A percentile compares a stretch with the other conserved stretches of the same genome.
Evolutionary conservation across 2,797 vertebrate genomes (phyloP).

Genomic region (Epinephelus coioides): DNA sequence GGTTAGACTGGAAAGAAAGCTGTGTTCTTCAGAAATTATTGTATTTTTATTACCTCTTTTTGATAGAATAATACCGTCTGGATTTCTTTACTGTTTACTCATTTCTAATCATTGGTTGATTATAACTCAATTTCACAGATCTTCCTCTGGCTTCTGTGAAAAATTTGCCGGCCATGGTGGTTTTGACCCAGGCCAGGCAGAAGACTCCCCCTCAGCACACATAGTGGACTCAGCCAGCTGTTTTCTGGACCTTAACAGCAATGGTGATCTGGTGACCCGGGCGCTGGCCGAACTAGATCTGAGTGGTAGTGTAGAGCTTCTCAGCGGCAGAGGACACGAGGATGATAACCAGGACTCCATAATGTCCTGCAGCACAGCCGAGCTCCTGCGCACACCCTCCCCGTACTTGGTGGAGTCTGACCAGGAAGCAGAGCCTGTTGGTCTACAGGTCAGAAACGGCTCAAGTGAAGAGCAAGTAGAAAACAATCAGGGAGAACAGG

Average conservation of each 20-base stretch:
- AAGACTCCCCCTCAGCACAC: constrained; percentile 54
- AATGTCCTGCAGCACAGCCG: constrained; percentile 72
- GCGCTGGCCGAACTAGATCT: constrained; percentile 81
- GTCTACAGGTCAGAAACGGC: constrained; percentile 6
- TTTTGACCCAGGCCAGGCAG: constrained; percentile 66
- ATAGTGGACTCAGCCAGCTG: constrained; percentile 77
- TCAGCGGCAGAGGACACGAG: constrained; percentile 6
- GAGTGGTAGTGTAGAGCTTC: constrained; percentile 64
- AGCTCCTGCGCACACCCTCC: constrained; percentile 71
- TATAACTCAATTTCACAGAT: constrained; percentile 63
- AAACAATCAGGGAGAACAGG: constrained; percentile 1
- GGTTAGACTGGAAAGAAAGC: neutral
- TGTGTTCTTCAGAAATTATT: neutral
- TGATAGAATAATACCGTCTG: neutral
- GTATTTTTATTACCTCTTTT: neutral
- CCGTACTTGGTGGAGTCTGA: constrained; percentile 64
- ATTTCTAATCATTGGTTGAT: constrained; percentile 8
- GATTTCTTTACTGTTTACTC: neutral
- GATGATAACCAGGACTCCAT: constrained; percentile 58
- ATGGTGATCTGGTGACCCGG: constrained; percentile 81
- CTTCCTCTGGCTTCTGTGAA: constrained; percentile 87
- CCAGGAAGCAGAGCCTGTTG: constrained; percentile 43
- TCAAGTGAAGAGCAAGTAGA: constrained; percentile 7
- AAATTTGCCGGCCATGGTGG: constrained; percentile 70
- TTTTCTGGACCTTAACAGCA: constrained; percentile 82